phyloP scores from a whole-genome alignment of 2,888 invertebrate species.

The Lithophane semibrunnea region DNA sequence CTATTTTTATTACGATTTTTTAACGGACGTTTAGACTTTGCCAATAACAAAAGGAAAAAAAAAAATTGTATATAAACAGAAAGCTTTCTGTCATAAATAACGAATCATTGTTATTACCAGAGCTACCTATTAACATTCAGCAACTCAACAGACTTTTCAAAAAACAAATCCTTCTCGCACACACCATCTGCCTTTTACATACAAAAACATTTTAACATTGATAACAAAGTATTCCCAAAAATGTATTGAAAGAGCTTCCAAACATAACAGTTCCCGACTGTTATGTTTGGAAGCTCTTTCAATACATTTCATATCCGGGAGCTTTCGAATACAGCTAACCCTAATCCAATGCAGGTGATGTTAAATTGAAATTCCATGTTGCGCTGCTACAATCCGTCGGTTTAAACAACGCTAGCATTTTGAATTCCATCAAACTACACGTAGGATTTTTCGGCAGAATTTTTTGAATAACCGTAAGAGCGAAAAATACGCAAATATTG shows the following conservation, averaged over 20 bases:
- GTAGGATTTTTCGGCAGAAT: constrained; percentile 35
- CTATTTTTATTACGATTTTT: not conserved
- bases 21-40: too few relatives aligned
- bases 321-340: constrained; percentile 51
- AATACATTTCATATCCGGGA: constrained; percentile 7
- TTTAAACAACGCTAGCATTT: constrained; percentile 52
- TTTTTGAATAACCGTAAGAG: constrained; percentile 48
- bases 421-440: constrained; percentile 60
- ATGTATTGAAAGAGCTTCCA: constrained; percentile 11
- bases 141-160: not conserved
- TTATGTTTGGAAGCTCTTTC: too few relatives aligned
- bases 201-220: constrained; percentile 8
- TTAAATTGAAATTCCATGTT: constrained; percentile 78
- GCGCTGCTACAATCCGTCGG: constrained; percentile 52
- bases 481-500: constrained; percentile 42
- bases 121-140: not conserved
- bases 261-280: constrained; percentile 24
- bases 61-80: not conserved
- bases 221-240: constrained; percentile 13
- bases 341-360: constrained; percentile 70
- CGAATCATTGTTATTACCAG: not conserved
- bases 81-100: not conserved
- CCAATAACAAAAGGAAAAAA: too few relatives aligned
- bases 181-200: not conserved
- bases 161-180: not conserved